Evolutionary conservation across 2,888 invertebrate species (phyloP).

Genomic region (Troilus luridus): DNA sequence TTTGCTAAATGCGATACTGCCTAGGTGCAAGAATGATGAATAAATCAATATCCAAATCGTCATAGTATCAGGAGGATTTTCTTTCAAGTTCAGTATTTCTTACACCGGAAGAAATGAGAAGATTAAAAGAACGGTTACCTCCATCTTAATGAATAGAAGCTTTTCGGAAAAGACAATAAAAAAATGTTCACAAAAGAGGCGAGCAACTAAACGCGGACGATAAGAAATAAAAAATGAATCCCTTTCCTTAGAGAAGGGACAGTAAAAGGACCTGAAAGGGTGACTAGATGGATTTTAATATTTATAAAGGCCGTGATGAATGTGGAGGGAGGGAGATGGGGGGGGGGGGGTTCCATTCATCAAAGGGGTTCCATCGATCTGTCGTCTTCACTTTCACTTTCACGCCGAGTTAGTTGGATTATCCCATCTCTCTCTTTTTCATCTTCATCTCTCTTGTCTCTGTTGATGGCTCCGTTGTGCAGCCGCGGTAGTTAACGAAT

Average conservation of each 20-base stretch:
- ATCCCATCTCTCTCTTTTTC: neutral
- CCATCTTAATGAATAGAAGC: slow-evolving; percentile 26
- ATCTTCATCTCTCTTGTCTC: neutral
- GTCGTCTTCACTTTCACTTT: slow-evolving; percentile 37
- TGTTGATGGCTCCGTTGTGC: too few relatives aligned
- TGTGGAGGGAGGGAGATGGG: slow-evolving; percentile 10
- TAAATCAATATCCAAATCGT: too few relatives aligned
- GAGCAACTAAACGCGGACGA: slow-evolving; percentile 16
- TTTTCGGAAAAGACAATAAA: neutral
- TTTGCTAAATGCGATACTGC: too few relatives aligned
- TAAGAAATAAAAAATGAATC: slow-evolving; percentile 46
- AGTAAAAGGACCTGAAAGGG: slow-evolving; percentile 56
- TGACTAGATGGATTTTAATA: slow-evolving; percentile 57
- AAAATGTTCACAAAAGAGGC: slow-evolving; percentile 3
- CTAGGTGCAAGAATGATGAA: too few relatives aligned
- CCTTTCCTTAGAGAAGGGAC: slow-evolving; percentile 27
- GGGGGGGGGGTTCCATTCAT: slow-evolving; percentile 34
- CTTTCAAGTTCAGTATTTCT: neutral
- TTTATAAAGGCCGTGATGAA: slow-evolving; percentile 56
- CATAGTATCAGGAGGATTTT: too few relatives aligned
- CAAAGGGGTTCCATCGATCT: slow-evolving; percentile 46
- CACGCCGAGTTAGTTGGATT: slow-evolving; percentile 38
- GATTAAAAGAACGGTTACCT: too few relatives aligned
- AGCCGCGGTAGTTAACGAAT: too few relatives aligned
- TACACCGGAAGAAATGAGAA: too few relatives aligned